These are phyloP conservation scores for Vesta saturnalis DNA, from an alignment of 2,888 invertebrate genomes.

Conservation along the genomic window DNA sequence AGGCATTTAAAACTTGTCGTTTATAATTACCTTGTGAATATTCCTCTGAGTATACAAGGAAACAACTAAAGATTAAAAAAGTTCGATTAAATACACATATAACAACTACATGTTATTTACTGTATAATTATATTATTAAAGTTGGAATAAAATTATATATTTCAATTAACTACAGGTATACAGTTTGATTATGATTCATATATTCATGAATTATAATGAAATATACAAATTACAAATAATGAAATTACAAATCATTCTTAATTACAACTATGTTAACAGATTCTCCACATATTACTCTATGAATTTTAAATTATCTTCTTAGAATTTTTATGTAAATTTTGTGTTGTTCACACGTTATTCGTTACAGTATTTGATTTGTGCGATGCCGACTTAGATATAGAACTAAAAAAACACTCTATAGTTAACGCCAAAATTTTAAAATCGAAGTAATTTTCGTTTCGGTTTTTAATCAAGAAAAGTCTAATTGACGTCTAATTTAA, in stretches of 20 bases:
- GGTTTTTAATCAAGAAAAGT: no score
- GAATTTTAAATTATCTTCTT: slow-evolving; percentile 48
- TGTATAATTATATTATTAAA: slow-evolving; percentile 22
- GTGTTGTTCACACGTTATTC: slow-evolving; percentile 48
- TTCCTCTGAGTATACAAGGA: no score
- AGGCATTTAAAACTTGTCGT: no score
- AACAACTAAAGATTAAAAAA: no score
- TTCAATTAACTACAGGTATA: neutral
- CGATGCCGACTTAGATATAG: neutral
- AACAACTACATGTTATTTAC: neutral
- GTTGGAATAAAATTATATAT: slow-evolving; percentile 15
- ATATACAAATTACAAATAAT: slow-evolving; percentile 31
- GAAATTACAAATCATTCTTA: slow-evolving; percentile 35
- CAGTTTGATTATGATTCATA: slow-evolving; percentile 30
- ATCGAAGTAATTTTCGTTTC: neutral
- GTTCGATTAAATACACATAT: neutral
- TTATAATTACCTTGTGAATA: no score
- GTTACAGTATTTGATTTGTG: slow-evolving; percentile 12
- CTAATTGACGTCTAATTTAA: neutral
- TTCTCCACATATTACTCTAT: slow-evolving; percentile 43
- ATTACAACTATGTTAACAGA: slow-evolving; percentile 38
- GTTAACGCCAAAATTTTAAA: no score
- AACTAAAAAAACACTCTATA: no score
- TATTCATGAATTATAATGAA: slow-evolving; percentile 35
- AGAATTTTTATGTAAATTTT: slow-evolving; percentile 49